Evolutionary conservation across 2,888 invertebrate species (phyloP).

Genomic region (Andrena flavipes): DNA sequence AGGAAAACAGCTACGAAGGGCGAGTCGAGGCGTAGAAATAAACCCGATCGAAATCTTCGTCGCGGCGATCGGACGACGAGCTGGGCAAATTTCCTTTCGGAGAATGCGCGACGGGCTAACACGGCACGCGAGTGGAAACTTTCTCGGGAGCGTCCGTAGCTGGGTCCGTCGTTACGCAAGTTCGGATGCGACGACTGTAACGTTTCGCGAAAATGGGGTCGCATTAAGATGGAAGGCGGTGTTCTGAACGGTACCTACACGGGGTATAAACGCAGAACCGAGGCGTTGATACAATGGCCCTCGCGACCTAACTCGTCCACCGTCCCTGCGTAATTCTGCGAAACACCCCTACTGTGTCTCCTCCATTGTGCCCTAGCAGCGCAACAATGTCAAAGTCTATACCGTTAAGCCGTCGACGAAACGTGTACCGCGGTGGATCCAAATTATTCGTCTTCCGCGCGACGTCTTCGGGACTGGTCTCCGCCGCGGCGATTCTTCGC

Average conservation of each 20-base stretch:
- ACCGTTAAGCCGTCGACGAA: conserved; percentile 66
- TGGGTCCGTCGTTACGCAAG: conserved; percentile 43
- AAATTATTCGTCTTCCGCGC: conserved; percentile 63
- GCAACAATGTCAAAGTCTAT: conserved; percentile 69
- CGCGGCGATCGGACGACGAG: too few species aligned
- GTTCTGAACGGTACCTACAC: conserved; percentile 49
- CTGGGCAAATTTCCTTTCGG: too few species aligned
- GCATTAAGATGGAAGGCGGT: conserved; percentile 55
- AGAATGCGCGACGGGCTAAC: too few species aligned
- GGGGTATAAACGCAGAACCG: conserved; percentile 43
- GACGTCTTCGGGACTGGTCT: conserved; percentile 20
- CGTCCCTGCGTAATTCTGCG: conserved; percentile 67
- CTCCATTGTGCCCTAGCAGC: conserved; percentile 60
- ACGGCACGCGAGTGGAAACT: not conserved
- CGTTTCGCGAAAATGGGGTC: conserved; percentile 56
- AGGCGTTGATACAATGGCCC: conserved; percentile 58
- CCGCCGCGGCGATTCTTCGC: not conserved
- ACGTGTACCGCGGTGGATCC: conserved; percentile 51
- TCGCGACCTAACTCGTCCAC: conserved; percentile 66
- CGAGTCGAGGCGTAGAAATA: too few species aligned
- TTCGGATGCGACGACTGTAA: conserved; percentile 24
- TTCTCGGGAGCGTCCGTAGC: conserved; percentile 22
- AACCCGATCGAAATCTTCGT: too few species aligned
- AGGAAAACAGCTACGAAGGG: not conserved
- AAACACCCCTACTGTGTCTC: conserved; percentile 70